Evolutionary conservation across 2,888 invertebrate species (phyloP).

Genomic region (Tetrapedia diversipes): DNA sequence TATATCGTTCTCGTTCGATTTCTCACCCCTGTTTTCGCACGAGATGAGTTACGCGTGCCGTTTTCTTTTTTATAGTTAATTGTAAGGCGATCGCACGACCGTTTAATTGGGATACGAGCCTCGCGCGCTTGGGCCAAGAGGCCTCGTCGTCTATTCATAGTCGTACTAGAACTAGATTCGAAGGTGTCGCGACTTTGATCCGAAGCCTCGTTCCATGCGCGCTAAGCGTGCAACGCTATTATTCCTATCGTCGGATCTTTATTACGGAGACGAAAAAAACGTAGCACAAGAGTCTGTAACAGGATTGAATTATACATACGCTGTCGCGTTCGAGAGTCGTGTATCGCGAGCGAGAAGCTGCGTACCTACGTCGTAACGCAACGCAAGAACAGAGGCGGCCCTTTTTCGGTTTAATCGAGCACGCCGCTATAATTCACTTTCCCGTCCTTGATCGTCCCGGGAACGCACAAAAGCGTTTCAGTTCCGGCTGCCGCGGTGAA

Average conservation of each 20-base stretch:
- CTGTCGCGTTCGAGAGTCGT: too few relatives aligned
- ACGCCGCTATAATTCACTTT: conserved; percentile 70
- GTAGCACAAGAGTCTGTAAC: not conserved
- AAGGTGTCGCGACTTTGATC: conserved; percentile 78
- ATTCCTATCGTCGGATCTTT: conserved; percentile 32
- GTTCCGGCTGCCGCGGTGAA: conserved; percentile 72
- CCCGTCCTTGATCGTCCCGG: conserved; percentile 74
- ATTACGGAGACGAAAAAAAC: too few relatives aligned
- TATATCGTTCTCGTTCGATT: not conserved
- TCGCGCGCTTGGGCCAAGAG: conserved; percentile 77
- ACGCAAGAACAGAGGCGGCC: conserved; percentile 38
- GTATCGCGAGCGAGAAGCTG: too few relatives aligned
- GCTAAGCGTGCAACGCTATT: conserved; percentile 31
- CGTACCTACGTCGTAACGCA: not conserved
- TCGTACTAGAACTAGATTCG: conserved; percentile 81
- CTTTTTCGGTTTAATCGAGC: conserved; percentile 52
- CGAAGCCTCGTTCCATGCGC: conserved; percentile 74
- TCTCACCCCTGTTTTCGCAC: not conserved
- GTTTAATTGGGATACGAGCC: conserved; percentile 72
- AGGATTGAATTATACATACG: not conserved
- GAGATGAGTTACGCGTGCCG: conserved; percentile 10
- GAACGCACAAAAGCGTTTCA: conserved; percentile 70
- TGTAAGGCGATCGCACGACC: conserved; percentile 65
- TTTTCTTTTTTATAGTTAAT: conserved; percentile 56
- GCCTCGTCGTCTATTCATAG: conserved; percentile 81